Conservation (phyloP, 1,140 invertebrate species). For the Pissodes strobi region DNA sequence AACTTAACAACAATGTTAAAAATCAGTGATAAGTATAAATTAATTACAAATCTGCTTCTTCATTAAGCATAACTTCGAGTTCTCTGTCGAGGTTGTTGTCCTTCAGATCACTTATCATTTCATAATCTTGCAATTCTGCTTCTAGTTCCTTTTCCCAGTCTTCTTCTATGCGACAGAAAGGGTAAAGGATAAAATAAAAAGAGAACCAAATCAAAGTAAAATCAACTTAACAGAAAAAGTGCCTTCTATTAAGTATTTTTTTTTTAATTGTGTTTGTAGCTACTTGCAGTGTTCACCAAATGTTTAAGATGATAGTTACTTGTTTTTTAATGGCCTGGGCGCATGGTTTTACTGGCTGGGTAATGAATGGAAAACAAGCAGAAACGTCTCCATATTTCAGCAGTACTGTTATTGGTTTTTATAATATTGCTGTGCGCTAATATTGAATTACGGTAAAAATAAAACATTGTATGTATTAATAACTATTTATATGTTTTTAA, state of each 20-base stretch:
- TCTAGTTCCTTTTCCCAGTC: constrained; percentile 93
- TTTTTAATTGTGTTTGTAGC: not conserved
- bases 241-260: not conserved
- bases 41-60: constrained; percentile 52
- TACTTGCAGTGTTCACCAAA: constrained; percentile 41
- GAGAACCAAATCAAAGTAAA: constrained; percentile 38
- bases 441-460: no score
- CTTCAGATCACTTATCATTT: constrained; percentile 68
- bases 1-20: no score
- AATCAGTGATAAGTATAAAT: no score
- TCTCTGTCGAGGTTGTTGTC: constrained; percentile 52
- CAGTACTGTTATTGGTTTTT: constrained; percentile 32
- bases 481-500: not conserved
- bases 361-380: no score
- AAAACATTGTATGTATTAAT: no score
- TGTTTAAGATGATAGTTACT: constrained; percentile 53
- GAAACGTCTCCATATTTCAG: constrained; percentile 41
- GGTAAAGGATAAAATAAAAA: constrained; percentile 45
- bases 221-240: not conserved
- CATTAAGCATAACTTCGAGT: constrained; percentile 52
- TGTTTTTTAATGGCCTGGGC: no score
- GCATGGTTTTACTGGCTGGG: no score
- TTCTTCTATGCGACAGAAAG: constrained; percentile 66
- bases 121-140: constrained; percentile 89
- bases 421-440: not conserved